Base-by-base conservation (phyloP, 2,888 invertebrate genomes). In the Acrocyrtus sp. region DNA sequence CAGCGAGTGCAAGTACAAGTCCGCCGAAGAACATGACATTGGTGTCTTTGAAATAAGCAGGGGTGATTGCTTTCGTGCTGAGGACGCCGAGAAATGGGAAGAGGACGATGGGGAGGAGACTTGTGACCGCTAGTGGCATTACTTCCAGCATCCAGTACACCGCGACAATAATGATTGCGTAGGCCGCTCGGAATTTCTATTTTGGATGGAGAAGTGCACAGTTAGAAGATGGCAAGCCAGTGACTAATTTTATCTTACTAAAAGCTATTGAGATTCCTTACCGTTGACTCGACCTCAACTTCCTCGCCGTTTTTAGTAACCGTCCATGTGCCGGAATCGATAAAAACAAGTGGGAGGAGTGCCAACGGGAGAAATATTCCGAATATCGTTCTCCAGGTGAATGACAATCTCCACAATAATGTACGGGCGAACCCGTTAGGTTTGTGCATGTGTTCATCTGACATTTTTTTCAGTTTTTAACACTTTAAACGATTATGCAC, bases 71-170 rank as follows among this genome's bases (percentile, higher is more conserved):
- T 21, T 26, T 41, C 4, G 76, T 85, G 80, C 21, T 89, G 85
- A 94, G 85, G 62, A 94, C 90, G 10, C 93, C 93, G 89, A 94
- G 88, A 1, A 93, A 85, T 0, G 94, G 94, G 83, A 94, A 94
- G 0, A 93, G 86, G 0, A 93, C 88, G 79, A 94, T 91, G 0
- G 94, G 94, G 67, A 94, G 87, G 85, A 94, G 89, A 0, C 93
- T 92, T 1, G 94, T 94, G 1, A 94, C 89, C 0, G 94, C 91
- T 1, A 94, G 85, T 0, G 94, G 94, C 0, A 94, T 84, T 0
- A 91, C 90, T 83, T 94, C 94, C 41, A 92, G 88, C 75, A 94
- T 92, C 94, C 94, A 93, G 84, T 88, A 93, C 39, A 90, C 86
- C 0, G 93, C 92, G 93, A 94, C 94, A 75, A 94, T 86, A 1